phyloP scores from a whole-genome alignment of 2,888 invertebrate species.

The Tillus elongatus region DNA sequence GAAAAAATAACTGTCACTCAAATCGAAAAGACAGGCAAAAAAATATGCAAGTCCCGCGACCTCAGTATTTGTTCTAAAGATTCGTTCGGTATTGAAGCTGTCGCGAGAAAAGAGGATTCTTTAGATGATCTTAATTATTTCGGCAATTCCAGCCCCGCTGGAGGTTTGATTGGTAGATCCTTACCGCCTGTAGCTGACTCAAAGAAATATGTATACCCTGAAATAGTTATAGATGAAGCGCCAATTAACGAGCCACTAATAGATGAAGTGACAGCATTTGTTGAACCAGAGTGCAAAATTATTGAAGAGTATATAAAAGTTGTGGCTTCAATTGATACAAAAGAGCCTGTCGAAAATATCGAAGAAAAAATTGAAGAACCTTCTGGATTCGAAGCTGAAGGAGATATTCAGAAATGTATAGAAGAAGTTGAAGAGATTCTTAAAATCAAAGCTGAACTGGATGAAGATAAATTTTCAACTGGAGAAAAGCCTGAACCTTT shows the following conservation, averaged over 20 bases:
- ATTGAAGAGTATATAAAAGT: slow-evolving; percentile 8
- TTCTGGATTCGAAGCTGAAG: slow-evolving; percentile 9
- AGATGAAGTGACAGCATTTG: slow-evolving; percentile 5
- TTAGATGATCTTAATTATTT: no score
- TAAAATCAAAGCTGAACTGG: slow-evolving; percentile 36
- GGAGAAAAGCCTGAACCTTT: slow-evolving; percentile 38
- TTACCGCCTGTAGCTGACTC: no score
- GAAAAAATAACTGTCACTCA: neutral
- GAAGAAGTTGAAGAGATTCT: slow-evolving; percentile 11
- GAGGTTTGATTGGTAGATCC: no score
- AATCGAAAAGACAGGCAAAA: no score
- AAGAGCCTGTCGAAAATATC: slow-evolving; percentile 11
- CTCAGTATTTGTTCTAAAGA: no score
- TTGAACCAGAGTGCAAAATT: slow-evolving; percentile 2
- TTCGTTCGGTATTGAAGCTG: no score
- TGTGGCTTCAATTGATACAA: no score
- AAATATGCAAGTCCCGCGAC: no score
- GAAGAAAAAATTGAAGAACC: slow-evolving; percentile 7
- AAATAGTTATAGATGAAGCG: no score
- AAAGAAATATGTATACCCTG: no score
- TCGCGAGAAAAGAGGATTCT: no score
- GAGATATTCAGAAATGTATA: slow-evolving; percentile 7
- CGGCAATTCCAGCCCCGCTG: no score
- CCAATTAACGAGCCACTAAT: neutral
- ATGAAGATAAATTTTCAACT: slow-evolving; percentile 42